These are phyloP conservation scores for Xerus rutilus DNA, from an alignment of 2,797 vertebrate species.

Conservation along the genomic window DNA sequence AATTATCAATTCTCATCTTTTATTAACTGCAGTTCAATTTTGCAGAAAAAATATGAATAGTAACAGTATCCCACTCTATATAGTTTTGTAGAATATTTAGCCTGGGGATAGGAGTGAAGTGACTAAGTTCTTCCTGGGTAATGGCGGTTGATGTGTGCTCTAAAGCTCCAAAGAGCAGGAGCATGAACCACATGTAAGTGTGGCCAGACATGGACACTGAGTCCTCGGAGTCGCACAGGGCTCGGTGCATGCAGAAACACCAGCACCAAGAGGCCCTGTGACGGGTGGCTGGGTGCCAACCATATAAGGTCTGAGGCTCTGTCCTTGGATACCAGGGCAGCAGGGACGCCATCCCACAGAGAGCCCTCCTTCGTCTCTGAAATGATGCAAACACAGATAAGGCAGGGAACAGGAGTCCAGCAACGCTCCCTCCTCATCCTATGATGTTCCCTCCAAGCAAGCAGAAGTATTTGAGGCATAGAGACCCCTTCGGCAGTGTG, in stretches of 20 bases:
- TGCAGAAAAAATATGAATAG: not conserved
- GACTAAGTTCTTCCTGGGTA: not conserved
- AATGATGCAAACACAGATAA: not conserved
- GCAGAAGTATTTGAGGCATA: not conserved
- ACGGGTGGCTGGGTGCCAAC: too few species aligned
- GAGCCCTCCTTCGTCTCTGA: too few species aligned
- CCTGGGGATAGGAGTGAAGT: too few species aligned
- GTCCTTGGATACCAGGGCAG: not conserved
- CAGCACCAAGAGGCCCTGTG: too few species aligned
- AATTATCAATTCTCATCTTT: not conserved
- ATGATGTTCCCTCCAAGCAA: accelerated
- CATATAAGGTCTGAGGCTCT: too few species aligned
- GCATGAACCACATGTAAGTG: not conserved
- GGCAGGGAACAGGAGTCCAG: accelerated
- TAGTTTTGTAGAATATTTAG: not conserved
- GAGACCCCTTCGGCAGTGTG: not conserved
- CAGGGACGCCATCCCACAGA: not conserved
- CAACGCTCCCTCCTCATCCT: accelerated
- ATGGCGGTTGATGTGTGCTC: not conserved
- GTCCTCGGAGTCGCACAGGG: not conserved
- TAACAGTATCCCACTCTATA: not conserved
- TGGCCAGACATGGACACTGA: not conserved
- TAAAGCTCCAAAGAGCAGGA: not conserved
- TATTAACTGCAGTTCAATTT: not conserved
- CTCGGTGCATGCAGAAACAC: not conserved